These are phyloP conservation scores for Gasterosteus aculeatus DNA, from an alignment of 2,113 vertebrate genomes.

Conservation along the genomic window DNA sequence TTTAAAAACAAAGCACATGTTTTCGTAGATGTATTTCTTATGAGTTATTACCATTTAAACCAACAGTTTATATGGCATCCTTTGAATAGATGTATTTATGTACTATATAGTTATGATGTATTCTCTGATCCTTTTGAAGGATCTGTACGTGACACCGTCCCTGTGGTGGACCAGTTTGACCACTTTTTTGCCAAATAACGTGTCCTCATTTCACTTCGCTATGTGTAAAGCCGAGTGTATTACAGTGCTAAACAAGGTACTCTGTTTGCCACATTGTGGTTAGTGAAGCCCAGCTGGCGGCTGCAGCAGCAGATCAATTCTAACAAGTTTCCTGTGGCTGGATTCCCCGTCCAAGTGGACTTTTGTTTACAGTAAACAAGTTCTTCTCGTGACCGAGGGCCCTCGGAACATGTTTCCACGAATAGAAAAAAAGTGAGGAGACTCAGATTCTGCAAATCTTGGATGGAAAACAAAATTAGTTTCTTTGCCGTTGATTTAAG, in stretches of 20 bases:
- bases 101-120: not conserved
- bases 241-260: not conserved
- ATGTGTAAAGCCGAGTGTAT: not conserved
- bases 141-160: not conserved
- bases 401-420: not conserved
- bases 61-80: not conserved
- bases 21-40: not conserved
- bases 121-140: not conserved
- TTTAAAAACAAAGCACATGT: not conserved
- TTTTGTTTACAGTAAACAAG: slow-evolving; percentile 5
- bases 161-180: not conserved
- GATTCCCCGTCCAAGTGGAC: not conserved
- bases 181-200: not conserved
- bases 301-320: not conserved
- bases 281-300: not conserved
- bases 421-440: not conserved
- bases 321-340: not conserved
- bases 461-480: not conserved
- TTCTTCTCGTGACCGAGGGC: not conserved
- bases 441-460: not conserved
- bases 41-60: not conserved
- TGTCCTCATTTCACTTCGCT: too few relatives aligned
- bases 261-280: not conserved
- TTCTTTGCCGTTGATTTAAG: too few relatives aligned
- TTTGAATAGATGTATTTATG: too few relatives aligned